Evolutionary conservation across 2,797 vertebrate species (phyloP).

Genomic region (Molossus alvarezi): DNA sequence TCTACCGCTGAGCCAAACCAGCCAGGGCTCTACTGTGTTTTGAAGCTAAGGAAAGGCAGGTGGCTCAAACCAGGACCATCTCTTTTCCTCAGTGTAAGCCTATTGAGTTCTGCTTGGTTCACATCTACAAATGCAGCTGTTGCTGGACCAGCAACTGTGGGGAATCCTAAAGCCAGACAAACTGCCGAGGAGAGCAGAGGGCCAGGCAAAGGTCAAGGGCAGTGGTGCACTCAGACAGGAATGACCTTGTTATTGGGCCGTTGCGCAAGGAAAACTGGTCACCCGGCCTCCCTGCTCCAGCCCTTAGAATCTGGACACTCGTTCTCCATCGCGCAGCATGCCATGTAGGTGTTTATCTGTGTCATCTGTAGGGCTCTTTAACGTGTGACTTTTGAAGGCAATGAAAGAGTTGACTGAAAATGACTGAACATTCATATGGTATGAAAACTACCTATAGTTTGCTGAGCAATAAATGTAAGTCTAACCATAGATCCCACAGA

Average conservation of each 20-base stretch:
- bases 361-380: neutral
- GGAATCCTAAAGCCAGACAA: neutral
- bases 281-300: neutral
- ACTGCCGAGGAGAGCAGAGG: neutral
- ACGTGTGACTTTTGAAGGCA: neutral
- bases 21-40: neutral
- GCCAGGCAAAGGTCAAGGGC: neutral
- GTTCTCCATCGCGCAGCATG: fast-evolving
- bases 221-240: too few relatives aligned
- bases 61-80: neutral
- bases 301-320: neutral
- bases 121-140: fast-evolving
- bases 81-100: neutral
- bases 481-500: neutral
- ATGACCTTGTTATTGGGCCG: neutral
- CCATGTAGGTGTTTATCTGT: neutral
- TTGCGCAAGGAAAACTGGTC: neutral
- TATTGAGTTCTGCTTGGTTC: neutral
- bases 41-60: neutral
- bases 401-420: neutral
- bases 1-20: too few relatives aligned
- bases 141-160: fast-evolving
- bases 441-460: neutral
- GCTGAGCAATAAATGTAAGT: neutral
- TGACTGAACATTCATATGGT: neutral